phyloP scores from a whole-genome alignment of 1,140 invertebrate genomes.

The Drosophila kepulauana region DNA sequence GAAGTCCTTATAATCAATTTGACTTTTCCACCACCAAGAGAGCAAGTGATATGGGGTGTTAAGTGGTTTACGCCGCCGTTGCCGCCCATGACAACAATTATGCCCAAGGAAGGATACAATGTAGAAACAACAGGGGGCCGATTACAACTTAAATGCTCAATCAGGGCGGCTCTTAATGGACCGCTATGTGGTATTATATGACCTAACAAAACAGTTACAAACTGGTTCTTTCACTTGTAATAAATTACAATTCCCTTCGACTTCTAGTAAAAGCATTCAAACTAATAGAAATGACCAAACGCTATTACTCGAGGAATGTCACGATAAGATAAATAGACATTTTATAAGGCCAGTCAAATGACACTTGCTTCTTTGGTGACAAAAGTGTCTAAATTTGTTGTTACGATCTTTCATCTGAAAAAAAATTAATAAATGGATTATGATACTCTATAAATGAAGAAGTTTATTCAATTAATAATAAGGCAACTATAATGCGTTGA shows the following conservation, averaged over 20 bases:
- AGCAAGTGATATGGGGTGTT: slow-evolving; percentile 67
- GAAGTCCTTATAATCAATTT: slow-evolving; percentile 30
- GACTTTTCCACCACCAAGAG: slow-evolving; percentile 65
- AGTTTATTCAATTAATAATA: neutral
- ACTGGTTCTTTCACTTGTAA: slow-evolving; percentile 43
- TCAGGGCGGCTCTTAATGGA: slow-evolving; percentile 69
- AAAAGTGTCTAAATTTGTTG: neutral
- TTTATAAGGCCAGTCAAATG: slow-evolving; percentile 23
- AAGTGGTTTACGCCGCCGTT: slow-evolving; percentile 66
- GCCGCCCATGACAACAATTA: slow-evolving; percentile 52
- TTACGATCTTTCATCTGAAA: neutral
- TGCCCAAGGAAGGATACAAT: slow-evolving; percentile 45
- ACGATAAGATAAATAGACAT: slow-evolving; percentile 13
- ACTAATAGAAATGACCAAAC: slow-evolving; percentile 37
- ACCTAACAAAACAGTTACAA: slow-evolving; percentile 13
- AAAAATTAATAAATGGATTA: neutral
- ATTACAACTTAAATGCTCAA: slow-evolving; percentile 76
- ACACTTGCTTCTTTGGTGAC: slow-evolving; percentile 4
- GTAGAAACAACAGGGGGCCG: slow-evolving; percentile 65
- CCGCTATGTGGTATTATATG: slow-evolving; percentile 63
- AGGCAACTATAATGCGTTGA: too few relatives aligned
- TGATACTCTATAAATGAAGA: neutral
- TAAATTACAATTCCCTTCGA: slow-evolving; percentile 54
- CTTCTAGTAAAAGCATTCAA: slow-evolving; percentile 33
- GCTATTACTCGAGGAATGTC: slow-evolving; percentile 2